Base-by-base conservation (phyloP, 2,888 invertebrate genomes). In the Noctua janthe region DNA sequence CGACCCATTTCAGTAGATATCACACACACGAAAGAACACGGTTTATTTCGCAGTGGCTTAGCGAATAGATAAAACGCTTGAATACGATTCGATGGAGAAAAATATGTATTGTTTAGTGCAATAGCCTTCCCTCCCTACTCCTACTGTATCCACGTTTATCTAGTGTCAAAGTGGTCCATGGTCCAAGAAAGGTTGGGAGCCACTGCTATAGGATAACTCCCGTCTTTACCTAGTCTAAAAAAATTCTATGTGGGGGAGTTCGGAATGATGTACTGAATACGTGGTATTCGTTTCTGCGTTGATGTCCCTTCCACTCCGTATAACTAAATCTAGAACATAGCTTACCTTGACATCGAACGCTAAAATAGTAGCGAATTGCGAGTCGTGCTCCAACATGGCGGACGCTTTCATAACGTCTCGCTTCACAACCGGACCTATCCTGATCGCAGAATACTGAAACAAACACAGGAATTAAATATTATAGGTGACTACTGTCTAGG, bases 341-440 rank as follows among this genome's bases (percentile, higher is more conserved):
- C 69, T 69, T 90, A 99, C 98, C 97, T 99, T 99, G 39, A 99
- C 99, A 96, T 99, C 99, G 94, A 99, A 99, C n/a, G 99, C 99
- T 90, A 99, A 97, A 93, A 99, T 99, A 81, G 99, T 99, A 74
- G 99, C 99, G 95, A 98, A 99, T 98, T 99, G 99, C 82, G 98
- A 98, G 93, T 99, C 99, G 95, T 99, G 99, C 94, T 99, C 99
- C 97, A 99, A 97, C 99, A 99, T 99, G 88, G 99, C 99, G n/a
- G 99, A 99, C 39, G 99, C 99, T 94, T 99, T 99, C 99, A 99
- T 99, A 69, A 99, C 99, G 97, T 99, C 99, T 94, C 99, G 99
- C 96, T 99, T 99, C 91, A 99, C 99, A 77, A 99, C 99, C 54
- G 99, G 99, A 23, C 99, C 99, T 96, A 99, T 99, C 92, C 99